Evolutionary conservation across 2,797 vertebrate genomes (phyloP).

Genomic region (Coracias cyanogaster): DNA sequence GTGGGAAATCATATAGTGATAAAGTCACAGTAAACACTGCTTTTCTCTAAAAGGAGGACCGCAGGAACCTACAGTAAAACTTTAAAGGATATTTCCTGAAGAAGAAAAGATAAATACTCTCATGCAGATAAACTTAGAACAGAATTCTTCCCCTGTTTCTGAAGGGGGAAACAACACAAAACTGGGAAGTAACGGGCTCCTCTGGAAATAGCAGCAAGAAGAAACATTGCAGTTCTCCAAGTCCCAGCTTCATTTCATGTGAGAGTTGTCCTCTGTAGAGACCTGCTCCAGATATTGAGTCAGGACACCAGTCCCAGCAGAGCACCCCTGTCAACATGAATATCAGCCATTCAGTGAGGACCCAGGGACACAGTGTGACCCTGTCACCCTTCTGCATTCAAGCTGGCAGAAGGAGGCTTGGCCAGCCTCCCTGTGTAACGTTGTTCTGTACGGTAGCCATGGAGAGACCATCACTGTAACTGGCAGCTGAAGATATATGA

Average conservation of each 20-base stretch:
- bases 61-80: not conserved
- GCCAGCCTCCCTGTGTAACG: rapidly evolving
- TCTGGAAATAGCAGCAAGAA: not conserved
- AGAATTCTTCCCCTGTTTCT: not conserved
- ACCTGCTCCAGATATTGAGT: not conserved
- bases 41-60: not conserved
- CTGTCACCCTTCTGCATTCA: not conserved
- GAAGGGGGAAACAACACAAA: not conserved
- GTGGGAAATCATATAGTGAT: not conserved
- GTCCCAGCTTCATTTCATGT: not conserved
- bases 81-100: not conserved
- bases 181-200: not conserved
- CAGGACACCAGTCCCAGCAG: not conserved
- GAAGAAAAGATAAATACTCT: not conserved
- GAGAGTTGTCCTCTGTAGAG: not conserved
- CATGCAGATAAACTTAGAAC: not conserved
- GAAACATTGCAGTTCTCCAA: not conserved
- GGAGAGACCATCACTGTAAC: not conserved
- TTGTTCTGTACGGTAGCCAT: not conserved
- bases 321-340: not conserved
- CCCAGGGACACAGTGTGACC: not conserved
- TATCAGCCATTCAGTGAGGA: not conserved
- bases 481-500: not conserved
- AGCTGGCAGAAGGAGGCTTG: not conserved
- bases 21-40: not conserved